phyloP scores from a whole-genome alignment of 2,888 invertebrate species.

The Endotricha flammealis region DNA sequence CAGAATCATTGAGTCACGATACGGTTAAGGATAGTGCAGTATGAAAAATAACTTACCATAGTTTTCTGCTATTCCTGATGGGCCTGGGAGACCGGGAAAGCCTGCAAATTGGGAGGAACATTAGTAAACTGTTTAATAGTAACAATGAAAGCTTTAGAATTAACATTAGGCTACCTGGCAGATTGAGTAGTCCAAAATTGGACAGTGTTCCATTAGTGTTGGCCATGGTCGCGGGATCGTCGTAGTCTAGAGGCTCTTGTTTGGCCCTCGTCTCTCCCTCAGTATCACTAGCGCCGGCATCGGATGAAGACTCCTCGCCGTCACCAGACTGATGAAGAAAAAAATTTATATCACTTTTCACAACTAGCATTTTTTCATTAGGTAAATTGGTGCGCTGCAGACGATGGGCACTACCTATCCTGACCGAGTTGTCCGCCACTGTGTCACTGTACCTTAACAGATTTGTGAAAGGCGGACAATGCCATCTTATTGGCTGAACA shows the following conservation, averaged over 20 bases:
- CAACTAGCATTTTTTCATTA: no score
- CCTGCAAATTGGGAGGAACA: constrained; percentile 75
- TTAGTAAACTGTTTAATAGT: constrained; percentile 1
- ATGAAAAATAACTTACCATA: constrained; percentile 82
- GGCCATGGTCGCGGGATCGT: constrained; percentile 82
- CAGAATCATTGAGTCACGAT: constrained; percentile 47
- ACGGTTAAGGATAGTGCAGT: constrained; percentile 32
- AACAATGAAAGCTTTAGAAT: neutral
- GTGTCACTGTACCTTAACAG: no score
- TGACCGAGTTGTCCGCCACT: no score
- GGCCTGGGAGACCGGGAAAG: constrained; percentile 86
- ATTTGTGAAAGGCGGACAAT: no score
- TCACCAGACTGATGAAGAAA: constrained; percentile 55
- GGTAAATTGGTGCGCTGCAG: no score
- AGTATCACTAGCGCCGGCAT: constrained; percentile 86
- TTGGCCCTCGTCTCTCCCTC: constrained; percentile 82
- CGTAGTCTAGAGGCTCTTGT: constrained; percentile 85
- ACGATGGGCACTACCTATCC: no score
- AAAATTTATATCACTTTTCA: no score
- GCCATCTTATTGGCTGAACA: no score
- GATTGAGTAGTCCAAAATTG: constrained; percentile 87
- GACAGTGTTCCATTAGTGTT: constrained; percentile 81
- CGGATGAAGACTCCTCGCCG: constrained; percentile 91
- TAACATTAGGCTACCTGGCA: constrained; percentile 81
- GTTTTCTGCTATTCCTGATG: constrained; percentile 91